Evolutionary conservation across 2,113 vertebrate species (phyloP).

Genomic region (Gymnocephalus cernua): DNA sequence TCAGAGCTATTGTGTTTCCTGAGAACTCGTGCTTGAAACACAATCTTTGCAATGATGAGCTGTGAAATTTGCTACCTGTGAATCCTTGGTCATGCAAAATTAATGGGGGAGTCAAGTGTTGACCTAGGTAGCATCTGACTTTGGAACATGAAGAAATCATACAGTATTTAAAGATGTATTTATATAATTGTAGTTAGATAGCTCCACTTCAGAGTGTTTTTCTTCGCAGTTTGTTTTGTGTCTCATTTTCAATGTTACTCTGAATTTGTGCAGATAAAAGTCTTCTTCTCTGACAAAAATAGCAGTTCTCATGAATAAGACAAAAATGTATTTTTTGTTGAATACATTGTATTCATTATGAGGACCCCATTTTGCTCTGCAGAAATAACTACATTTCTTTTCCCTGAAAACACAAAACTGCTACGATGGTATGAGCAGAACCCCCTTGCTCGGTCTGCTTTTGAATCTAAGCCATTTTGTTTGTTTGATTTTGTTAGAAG

Average conservation of each 20-base stretch:
- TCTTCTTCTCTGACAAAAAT: slow-evolving; percentile 20
- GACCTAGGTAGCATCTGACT: slow-evolving; percentile 60
- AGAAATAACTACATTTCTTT: slow-evolving; percentile 24
- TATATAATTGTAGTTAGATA: slow-evolving; percentile 11
- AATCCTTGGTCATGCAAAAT: slow-evolving; percentile 79
- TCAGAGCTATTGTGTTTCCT: slow-evolving; percentile 65
- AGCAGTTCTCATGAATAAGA: slow-evolving; percentile 28
- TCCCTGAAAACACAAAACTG: slow-evolving; percentile 21
- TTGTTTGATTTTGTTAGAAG: slow-evolving; percentile 55
- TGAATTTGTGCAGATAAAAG: not conserved
- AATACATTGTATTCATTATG: slow-evolving; percentile 37
- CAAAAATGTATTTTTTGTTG: not conserved
- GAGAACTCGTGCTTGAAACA: slow-evolving; percentile 71
- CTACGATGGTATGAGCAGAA: slow-evolving; percentile 1
- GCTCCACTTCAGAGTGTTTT: not conserved
- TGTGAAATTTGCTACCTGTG: slow-evolving; percentile 80
- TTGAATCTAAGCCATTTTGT: slow-evolving; percentile 52
- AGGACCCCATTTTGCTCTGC: slow-evolving; percentile 12
- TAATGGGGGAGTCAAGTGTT: slow-evolving; percentile 64
- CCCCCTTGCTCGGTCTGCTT: slow-evolving; percentile 30
- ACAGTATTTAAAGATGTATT: slow-evolving; percentile 27
- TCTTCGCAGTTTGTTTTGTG: not conserved
- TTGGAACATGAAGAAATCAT: slow-evolving; percentile 42
- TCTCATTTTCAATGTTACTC: slow-evolving; percentile 8
- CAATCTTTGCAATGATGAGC: slow-evolving; percentile 70